phyloP scores from a whole-genome alignment of 2,888 invertebrate species.

The Drosophila mayaguana region DNA sequence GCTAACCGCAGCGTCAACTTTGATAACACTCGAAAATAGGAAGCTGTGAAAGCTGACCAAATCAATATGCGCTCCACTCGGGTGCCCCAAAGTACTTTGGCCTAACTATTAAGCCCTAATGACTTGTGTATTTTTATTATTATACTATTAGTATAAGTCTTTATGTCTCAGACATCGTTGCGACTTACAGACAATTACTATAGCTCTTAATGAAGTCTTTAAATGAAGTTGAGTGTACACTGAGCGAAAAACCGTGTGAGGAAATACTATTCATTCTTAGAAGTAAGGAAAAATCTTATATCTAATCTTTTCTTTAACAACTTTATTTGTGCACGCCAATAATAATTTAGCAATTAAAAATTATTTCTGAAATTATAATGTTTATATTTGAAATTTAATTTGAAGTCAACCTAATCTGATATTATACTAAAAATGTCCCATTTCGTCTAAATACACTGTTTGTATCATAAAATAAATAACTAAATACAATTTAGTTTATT shows the following conservation, averaged over 20 bases:
- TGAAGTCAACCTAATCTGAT: too few relatives aligned
- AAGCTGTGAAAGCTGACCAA: constrained; percentile 1
- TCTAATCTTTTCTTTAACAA: background rate
- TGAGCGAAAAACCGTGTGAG: background rate
- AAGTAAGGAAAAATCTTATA: background rate
- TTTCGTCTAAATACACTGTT: background rate
- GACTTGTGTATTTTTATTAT: constrained; percentile 10
- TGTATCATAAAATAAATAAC: background rate
- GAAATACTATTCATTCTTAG: too few relatives aligned
- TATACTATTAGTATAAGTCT: constrained; percentile 2
- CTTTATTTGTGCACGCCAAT: too few relatives aligned
- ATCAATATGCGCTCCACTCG: constrained; percentile 6
- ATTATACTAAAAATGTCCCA: background rate
- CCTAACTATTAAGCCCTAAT: background rate
- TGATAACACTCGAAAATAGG: constrained; percentile 13
- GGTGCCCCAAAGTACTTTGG: constrained; percentile 4
- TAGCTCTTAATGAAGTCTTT: constrained; percentile 19
- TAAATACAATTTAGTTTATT: background rate
- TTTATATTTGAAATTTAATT: too few relatives aligned
- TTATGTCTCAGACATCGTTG: constrained; percentile 7
- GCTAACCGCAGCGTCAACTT: constrained; percentile 19
- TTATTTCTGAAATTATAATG: too few relatives aligned
- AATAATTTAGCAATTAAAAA: too few relatives aligned
- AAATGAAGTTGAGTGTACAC: background rate
- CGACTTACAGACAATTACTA: constrained; percentile 4